These are phyloP conservation scores for Eupsilia transversa DNA, from an alignment of 2,888 invertebrate genomes.

Conservation along the genomic window DNA sequence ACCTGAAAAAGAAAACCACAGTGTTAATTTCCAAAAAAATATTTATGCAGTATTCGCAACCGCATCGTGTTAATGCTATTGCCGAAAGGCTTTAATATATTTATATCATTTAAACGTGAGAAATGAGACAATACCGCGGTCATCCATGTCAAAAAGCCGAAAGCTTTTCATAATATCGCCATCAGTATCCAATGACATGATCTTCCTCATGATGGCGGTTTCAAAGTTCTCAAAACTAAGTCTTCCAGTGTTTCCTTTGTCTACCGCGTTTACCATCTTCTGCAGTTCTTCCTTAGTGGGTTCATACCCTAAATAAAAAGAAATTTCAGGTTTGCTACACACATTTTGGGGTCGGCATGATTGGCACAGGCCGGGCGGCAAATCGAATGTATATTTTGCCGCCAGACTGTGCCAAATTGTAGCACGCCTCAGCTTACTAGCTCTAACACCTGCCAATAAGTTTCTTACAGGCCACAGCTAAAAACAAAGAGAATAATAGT, in stretches of 20 bases:
- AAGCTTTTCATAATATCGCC: conserved; percentile 89
- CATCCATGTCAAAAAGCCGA: conserved; percentile 84
- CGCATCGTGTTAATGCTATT: neutral
- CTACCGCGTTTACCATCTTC: conserved; percentile 84
- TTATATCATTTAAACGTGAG: neutral
- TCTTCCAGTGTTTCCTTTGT: conserved; percentile 83
- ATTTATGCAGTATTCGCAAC: neutral
- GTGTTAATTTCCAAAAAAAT: no score
- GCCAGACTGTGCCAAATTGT: no score
- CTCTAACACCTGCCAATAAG: neutral
- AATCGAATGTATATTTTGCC: no score
- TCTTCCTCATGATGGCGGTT: conserved; percentile 87
- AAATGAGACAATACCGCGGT: conserved; percentile 75
- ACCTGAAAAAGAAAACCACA: conserved; percentile 69
- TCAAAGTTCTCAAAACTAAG: conserved; percentile 87
- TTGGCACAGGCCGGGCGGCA: neutral
- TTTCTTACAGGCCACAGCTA: no score
- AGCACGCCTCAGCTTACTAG: neutral
- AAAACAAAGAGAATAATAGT: no score
- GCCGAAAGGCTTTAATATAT: neutral
- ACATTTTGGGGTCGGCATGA: neutral
- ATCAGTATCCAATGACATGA: conserved; percentile 84
- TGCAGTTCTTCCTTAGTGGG: conserved; percentile 87
- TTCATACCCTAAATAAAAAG: conserved; percentile 80
- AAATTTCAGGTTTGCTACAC: neutral